Base-by-base conservation (phyloP, 2,888 invertebrate genomes). In the Plebejus melissa region DNA sequence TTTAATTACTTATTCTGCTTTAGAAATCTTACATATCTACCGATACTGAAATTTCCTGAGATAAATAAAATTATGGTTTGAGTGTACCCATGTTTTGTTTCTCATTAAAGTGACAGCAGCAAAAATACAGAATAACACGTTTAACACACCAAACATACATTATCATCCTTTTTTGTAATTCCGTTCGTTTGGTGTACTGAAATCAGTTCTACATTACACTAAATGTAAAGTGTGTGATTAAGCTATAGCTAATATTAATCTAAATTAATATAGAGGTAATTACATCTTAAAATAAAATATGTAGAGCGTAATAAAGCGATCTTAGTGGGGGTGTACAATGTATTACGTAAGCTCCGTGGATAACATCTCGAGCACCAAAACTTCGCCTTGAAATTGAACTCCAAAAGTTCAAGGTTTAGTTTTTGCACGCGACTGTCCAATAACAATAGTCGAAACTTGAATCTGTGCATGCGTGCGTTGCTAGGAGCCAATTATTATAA, bases 321-420 rank as follows among this genome's bases (percentile, higher is more conserved):
- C 16, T 76, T n/a, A 54, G 75, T 69, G 78, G 79, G 81, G 79
- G 78, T 80, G 75, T 54, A 54, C 54, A 4, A 4, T 50, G 50
- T 78, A 80, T 92, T 91, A 90, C 90, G 90, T 89, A 91, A 93
- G 84, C 84, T 79, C 77, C 79, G 80, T 80, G 79, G 32, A 58
- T 58, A 46, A 82, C 84, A 86, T 85, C 87, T 89, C 88, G 88
- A 87, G 88, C 85, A 84, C 82, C 83, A 80, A 72, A 82, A 82
- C 83, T 83, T 91, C 85, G 87, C 93, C 93, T 93, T 93, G 91
- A 87, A 85, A 81, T 83, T 90, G 91, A 93, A 91, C 93, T 90
- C 87, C 78, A 80, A 77, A 85, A 88, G 93, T 93, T 93, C 93
- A 93, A 93, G 93, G 93, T 86, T 89, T 85, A 83, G 87, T 93